phyloP scores from a whole-genome alignment of 2,113 vertebrate genomes.

The Perca flavescens region DNA sequence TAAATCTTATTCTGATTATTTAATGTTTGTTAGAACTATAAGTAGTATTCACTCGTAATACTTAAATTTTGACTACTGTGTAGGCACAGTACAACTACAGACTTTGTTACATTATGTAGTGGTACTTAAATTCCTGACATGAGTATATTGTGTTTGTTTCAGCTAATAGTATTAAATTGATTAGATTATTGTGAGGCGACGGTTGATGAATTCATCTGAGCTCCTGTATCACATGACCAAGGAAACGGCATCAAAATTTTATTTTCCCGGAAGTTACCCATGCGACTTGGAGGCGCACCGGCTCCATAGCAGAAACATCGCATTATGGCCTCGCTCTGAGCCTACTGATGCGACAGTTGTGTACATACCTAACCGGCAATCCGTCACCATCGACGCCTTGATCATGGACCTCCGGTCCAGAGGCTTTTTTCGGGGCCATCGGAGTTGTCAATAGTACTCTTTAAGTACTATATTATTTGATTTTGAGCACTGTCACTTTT shows the following conservation, averaged over 20 bases:
- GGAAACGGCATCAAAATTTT: conserved; percentile 59
- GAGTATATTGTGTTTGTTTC: neutral
- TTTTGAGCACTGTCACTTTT: conserved; percentile 80
- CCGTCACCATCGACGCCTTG: conserved; percentile 87
- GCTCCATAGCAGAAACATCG: conserved; percentile 73
- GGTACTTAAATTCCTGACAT: no score
- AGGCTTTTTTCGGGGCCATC: conserved; percentile 79
- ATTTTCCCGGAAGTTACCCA: conserved; percentile 83
- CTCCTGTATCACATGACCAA: conserved; percentile 74
- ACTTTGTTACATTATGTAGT: neutral
- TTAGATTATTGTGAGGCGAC: neutral
- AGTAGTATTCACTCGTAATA: neutral
- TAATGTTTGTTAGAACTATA: neutral
- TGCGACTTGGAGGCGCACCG: conserved; percentile 79
- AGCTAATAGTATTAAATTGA: neutral
- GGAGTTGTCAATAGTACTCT: conserved; percentile 77
- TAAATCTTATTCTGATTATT: neutral
- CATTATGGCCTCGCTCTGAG: conserved; percentile 82
- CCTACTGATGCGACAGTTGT: conserved; percentile 65
- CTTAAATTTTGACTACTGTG: neutral
- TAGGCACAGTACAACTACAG: neutral
- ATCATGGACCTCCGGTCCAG: conserved; percentile 86
- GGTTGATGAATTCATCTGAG: neutral
- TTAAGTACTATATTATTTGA: conserved; percentile 77
- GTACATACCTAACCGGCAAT: conserved; percentile 81